These are phyloP conservation scores for Diabrotica undecimpunctata DNA, from an alignment of 1,140 invertebrate species.

Conservation along the genomic window DNA sequence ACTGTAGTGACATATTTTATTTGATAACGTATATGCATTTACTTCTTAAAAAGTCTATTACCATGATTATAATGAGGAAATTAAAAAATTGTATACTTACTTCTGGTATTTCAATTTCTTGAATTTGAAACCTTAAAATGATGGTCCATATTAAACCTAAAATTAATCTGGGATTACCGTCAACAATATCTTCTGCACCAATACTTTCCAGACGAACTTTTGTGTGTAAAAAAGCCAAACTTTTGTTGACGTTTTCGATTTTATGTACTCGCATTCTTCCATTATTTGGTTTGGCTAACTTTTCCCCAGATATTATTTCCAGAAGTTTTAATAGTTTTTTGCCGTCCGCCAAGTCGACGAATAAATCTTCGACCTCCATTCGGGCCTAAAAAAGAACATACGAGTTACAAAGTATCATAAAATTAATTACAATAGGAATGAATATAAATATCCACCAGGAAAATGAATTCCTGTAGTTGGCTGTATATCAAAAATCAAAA, in stretches of 20 bases:
- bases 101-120: slow-evolving; percentile 98
- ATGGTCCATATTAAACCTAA: slow-evolving; percentile 98
- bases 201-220: slow-evolving; percentile 98
- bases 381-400: slow-evolving; percentile 61
- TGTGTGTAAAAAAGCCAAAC: slow-evolving; percentile 93
- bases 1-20: no score
- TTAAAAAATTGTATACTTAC: slow-evolving; percentile 53
- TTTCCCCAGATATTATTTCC: slow-evolving; percentile 98
- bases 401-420: no score
- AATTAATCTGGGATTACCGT: slow-evolving; percentile 93
- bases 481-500: no score
- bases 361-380: slow-evolving; percentile 96
- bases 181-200: slow-evolving; percentile 98
- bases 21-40: no score
- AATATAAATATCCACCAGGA: no score
- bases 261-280: slow-evolving; percentile 98
- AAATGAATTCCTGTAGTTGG: no score
- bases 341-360: slow-evolving; percentile 93
- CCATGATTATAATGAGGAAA: no score
- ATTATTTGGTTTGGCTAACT: slow-evolving; percentile 93
- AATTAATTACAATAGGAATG: no score
- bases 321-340: slow-evolving; percentile 93
- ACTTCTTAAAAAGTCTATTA: no score
- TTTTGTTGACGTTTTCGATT: slow-evolving; percentile 99
- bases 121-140: slow-evolving; percentile 94